Evolutionary conservation across 2,888 invertebrate genomes (phyloP).

Genomic region (Pelosia muscerda): DNA sequence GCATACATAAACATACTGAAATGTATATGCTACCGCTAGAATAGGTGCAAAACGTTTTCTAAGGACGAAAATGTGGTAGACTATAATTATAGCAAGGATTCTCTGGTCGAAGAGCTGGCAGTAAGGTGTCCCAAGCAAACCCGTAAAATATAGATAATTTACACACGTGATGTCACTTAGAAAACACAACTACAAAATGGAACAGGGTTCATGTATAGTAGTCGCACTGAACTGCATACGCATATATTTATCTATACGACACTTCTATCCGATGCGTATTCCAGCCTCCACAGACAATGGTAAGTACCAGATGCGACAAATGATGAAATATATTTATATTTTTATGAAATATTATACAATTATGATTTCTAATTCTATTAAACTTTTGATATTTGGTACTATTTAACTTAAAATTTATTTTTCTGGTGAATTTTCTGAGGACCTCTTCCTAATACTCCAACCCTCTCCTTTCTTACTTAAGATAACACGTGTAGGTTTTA

Average conservation of each 20-base stretch:
- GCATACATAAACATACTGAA: no score
- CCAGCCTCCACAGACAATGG: constrained; percentile 13
- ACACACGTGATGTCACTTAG: background rate
- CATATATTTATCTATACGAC: constrained; percentile 47
- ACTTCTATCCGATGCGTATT: constrained; percentile 43
- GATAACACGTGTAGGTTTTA: no score
- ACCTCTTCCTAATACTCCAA: no score
- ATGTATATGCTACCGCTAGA: no score
- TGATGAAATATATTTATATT: background rate
- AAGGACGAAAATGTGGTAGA: no score
- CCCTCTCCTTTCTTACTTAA: no score
- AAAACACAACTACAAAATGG: constrained; percentile 1
- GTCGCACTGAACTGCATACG: constrained; percentile 35
- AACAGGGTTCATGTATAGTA: no score
- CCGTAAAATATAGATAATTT: background rate
- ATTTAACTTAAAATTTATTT: background rate
- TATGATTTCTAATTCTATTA: background rate
- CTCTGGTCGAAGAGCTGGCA: no score
- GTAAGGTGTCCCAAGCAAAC: background rate
- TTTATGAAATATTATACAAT: background rate
- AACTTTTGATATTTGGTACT: background rate
- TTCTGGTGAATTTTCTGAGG: no score
- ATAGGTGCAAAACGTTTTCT: no score
- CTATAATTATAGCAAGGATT: no score
- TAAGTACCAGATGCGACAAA: constrained; percentile 16